Evolutionary conservation across 2,888 invertebrate genomes (phyloP).

Genomic region (Drosophila buzzatii): DNA sequence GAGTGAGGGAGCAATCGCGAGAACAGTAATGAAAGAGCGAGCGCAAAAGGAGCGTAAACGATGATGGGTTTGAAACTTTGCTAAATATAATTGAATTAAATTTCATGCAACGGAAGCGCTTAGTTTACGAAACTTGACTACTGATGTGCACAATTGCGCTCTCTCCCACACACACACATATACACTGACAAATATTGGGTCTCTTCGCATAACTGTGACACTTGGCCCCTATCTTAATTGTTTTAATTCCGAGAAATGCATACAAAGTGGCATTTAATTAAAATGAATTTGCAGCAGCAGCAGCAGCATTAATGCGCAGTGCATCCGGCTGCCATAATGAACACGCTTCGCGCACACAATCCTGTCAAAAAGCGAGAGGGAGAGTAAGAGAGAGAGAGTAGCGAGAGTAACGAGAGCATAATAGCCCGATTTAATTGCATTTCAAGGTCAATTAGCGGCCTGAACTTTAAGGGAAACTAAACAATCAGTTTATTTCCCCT

Average conservation of each 20-base stretch:
- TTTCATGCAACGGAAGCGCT: constrained; percentile 76
- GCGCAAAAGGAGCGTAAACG: constrained; percentile 20
- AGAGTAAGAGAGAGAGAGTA: not conserved
- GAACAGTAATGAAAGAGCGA: not conserved
- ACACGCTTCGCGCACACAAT: constrained; percentile 31
- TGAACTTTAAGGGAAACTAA: constrained; percentile 17
- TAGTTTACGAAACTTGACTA: constrained; percentile 65
- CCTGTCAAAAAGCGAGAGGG: constrained; percentile 29
- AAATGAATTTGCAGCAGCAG: constrained; percentile 66
- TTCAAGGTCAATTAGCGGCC: constrained; percentile 74
- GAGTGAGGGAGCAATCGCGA: too few species aligned
- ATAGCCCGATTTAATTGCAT: constrained; percentile 69
- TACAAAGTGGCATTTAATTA: constrained; percentile 82
- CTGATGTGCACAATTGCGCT: constrained; percentile 15
- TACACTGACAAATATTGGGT: constrained; percentile 4
- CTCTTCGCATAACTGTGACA: constrained; percentile 51
- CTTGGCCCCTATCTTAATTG: constrained; percentile 73
- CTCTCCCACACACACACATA: not conserved
- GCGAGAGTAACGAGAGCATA: constrained; percentile 30
- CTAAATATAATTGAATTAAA: constrained; percentile 78
- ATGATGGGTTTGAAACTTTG: constrained; percentile 65
- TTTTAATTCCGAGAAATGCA: constrained; percentile 81
- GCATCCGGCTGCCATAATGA: constrained; percentile 61
- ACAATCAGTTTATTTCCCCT: constrained; percentile 15
- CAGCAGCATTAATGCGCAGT: constrained; percentile 47